Conservation (phyloP, 2,888 invertebrate genomes). For the Xanthorhoe designata region DNA sequence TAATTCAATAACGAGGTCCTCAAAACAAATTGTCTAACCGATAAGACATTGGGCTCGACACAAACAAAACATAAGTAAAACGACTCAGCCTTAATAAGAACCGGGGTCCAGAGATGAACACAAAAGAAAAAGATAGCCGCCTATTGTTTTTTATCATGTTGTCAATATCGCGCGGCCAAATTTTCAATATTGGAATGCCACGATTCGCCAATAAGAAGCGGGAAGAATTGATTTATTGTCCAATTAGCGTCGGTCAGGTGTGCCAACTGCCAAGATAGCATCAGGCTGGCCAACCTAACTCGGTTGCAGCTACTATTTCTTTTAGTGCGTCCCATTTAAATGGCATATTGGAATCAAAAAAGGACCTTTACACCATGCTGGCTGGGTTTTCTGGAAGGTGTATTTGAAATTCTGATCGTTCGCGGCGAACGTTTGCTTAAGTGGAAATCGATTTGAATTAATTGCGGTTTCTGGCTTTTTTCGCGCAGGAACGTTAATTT, state of each 20-base stretch:
- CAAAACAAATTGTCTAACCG: constrained; percentile 84
- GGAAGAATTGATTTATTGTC: constrained; percentile 86
- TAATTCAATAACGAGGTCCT: constrained; percentile 80
- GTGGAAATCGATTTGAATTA: constrained; percentile 84
- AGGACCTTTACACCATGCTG: constrained; percentile 82
- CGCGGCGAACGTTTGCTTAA: constrained; percentile 71
- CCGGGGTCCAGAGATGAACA: constrained; percentile 81
- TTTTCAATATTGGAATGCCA: constrained; percentile 86
- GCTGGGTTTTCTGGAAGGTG: constrained; percentile 73
- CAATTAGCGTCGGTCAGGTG: constrained; percentile 86
- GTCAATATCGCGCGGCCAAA: constrained; percentile 86
- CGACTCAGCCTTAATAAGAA: constrained; percentile 81
- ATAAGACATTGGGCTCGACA: constrained; percentile 76
- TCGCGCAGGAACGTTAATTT: constrained; percentile 75
- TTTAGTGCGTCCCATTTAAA: constrained; percentile 81
- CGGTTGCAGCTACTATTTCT: constrained; percentile 79
- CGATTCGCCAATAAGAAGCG: constrained; percentile 85
- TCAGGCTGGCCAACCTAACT: constrained; percentile 83
- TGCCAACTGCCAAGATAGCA: constrained; percentile 86
- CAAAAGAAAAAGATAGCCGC: constrained; percentile 84
- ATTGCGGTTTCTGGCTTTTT: constrained; percentile 71
- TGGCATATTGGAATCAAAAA: constrained; percentile 84
- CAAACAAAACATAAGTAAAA: constrained; percentile 75
- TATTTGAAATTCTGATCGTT: constrained; percentile 83
- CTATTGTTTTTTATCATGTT: constrained; percentile 85